Base-by-base conservation (phyloP, 2,113 vertebrate species). In the Pitta sordida region DNA sequence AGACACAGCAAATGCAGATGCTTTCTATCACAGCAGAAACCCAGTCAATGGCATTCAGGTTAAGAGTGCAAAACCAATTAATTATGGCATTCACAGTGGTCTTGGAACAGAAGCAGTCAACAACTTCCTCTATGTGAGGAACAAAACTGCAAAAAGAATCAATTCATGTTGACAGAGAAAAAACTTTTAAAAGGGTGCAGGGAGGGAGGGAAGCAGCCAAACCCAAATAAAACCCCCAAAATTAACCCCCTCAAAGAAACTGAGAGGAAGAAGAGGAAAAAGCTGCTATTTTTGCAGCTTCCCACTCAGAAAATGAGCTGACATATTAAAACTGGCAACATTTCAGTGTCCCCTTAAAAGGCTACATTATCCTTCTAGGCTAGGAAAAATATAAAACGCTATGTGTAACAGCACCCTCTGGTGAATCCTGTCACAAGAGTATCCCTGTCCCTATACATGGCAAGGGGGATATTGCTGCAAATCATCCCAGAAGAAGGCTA, bases 401-500 rank as follows among this genome's bases (percentile, higher is more conserved):
- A 41, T 77, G 86, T 92, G 81, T 93, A 92, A 96, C 14, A 96
- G 94, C 91, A 89, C 94, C 94, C 94, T 94, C 96, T 96, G 91
- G 89, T 93, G 95, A 95, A 87, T 74, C 51, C 78, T 92, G 34
- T 65, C 70, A 53, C 44, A 76, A 88, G 26, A 96, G 9, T 76
- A 65, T 69, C 62, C 32, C 32, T 65, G 37, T 36, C 22, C 60
- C 74, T 71, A 19, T 10, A 60, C 34, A 69, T 1, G 2, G 37
- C 53, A 91, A 71, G n/a, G 27, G 27, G 21, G n/a, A 74, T 85
- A 76, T 53, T 93, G 53, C 86, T 80, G 69, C 58, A 95, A 92
- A 64, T 15, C 53, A 53, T 58, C 78, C 37, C 62, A 79, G 62
- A 93, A 58, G 23, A 51, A 11, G 41, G 29, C 18, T n/a, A 0